These are phyloP conservation scores for Chelon auratus DNA, from an alignment of 2,797 vertebrate genomes.

Conservation along the genomic window DNA sequence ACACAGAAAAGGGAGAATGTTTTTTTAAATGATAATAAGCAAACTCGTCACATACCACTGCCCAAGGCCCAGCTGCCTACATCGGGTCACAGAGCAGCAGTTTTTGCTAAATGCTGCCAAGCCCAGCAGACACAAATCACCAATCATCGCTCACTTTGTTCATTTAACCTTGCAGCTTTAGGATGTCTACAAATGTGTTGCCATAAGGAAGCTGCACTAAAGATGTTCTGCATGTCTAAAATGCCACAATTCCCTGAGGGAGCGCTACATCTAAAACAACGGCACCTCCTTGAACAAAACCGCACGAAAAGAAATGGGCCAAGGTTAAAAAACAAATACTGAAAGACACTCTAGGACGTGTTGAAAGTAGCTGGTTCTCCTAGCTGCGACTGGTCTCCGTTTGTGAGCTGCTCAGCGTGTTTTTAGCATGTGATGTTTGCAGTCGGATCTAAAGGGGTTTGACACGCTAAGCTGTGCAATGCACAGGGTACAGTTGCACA, in stretches of 20 bases:
- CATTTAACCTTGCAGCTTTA: slow-evolving; percentile 16
- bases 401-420: slow-evolving; percentile 43
- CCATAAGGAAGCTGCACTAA: slow-evolving; percentile 1
- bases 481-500: slow-evolving; percentile 46
- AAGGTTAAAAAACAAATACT: slow-evolving; percentile 6
- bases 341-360: not conserved
- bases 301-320: slow-evolving; percentile 9
- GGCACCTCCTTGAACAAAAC: slow-evolving; percentile 42
- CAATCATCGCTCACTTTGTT: slow-evolving; percentile 11
- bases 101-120: not conserved
- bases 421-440: slow-evolving; percentile 60
- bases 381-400: slow-evolving; percentile 13
- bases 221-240: slow-evolving; percentile 30
- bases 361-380: slow-evolving; percentile 18
- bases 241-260: slow-evolving; percentile 40
- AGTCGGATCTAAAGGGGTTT: slow-evolving; percentile 30
- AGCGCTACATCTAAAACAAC: slow-evolving; percentile 7
- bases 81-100: slow-evolving; percentile 1
- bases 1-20: slow-evolving; percentile 60
- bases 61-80: slow-evolving; percentile 7
- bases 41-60: slow-evolving; percentile 8
- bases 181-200: not conserved
- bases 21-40: slow-evolving; percentile 58
- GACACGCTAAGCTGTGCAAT: slow-evolving; percentile 44
- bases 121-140: slow-evolving; percentile 13